phyloP scores from a whole-genome alignment of 2,888 invertebrate genomes.

The Stenolophus ochropezus region DNA sequence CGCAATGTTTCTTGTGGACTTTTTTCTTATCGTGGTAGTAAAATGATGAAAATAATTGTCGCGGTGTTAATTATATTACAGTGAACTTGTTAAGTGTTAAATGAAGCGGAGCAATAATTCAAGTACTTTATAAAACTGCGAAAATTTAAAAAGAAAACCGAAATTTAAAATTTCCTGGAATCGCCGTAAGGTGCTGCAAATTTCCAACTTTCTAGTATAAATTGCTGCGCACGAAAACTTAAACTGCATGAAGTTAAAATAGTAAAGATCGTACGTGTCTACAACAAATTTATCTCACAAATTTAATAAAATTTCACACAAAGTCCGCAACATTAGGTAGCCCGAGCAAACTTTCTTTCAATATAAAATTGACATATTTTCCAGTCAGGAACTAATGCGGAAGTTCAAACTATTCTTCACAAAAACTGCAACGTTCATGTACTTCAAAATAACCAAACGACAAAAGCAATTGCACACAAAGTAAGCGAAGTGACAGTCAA shows the following conservation, averaged over 20 bases:
- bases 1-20: too few relatives aligned
- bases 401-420: constrained; percentile 40
- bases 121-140: neutral
- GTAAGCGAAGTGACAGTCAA: constrained; percentile 7
- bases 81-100: neutral
- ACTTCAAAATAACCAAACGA: constrained; percentile 51
- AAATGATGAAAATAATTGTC: neutral
- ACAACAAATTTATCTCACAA: constrained; percentile 58
- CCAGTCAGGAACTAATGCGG: constrained; percentile 38
- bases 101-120: neutral
- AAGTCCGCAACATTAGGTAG: constrained; percentile 43
- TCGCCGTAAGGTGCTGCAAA: constrained; percentile 6
- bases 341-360: constrained; percentile 46
- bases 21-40: too few relatives aligned
- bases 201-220: constrained; percentile 30
- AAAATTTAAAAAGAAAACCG: neutral
- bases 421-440: constrained; percentile 13
- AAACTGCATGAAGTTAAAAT: constrained; percentile 55
- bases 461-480: constrained; percentile 44
- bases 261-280: constrained; percentile 57
- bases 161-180: neutral
- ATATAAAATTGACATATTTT: constrained; percentile 57
- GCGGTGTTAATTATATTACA: neutral
- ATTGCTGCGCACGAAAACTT: constrained; percentile 49
- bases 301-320: constrained; percentile 53